These are phyloP conservation scores for Ianthella basta DNA, from an alignment of 37 sponge, comb jelly and placozoan species.

Conservation along the genomic window DNA sequence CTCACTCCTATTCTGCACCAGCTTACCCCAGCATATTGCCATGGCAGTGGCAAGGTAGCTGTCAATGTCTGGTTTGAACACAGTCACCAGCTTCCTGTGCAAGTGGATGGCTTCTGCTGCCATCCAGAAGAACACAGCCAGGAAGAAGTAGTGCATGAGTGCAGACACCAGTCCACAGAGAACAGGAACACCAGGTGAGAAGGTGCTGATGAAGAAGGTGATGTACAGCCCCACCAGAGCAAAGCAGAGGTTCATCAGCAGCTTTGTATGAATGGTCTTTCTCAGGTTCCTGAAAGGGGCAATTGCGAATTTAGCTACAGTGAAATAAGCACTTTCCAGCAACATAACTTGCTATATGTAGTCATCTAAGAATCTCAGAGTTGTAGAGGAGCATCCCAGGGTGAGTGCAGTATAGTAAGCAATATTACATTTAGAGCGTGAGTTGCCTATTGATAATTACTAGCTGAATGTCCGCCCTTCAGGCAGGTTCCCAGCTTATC, in stretches of 20 bases:
- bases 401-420: too few relatives aligned
- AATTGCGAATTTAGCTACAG: too few relatives aligned
- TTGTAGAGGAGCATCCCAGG: too few relatives aligned
- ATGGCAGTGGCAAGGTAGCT: conserved; percentile 26
- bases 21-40: conserved; percentile 38
- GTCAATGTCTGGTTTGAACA: conserved; percentile 20
- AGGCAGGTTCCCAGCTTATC: too few relatives aligned
- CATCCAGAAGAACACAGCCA: conserved; percentile 36
- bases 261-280: not conserved
- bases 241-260: conserved; percentile 41
- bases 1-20: not conserved
- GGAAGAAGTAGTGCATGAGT: conserved; percentile 59
- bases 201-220: conserved; percentile 34
- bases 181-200: conserved; percentile 4
- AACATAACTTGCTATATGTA: too few relatives aligned
- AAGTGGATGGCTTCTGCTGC: conserved; percentile 42
- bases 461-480: too few relatives aligned
- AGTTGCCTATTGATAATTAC: too few relatives aligned
- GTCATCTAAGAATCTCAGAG: too few relatives aligned
- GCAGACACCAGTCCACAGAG: conserved; percentile 29
- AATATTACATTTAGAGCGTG: too few relatives aligned
- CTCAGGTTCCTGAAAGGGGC: conserved; percentile 20
- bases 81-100: conserved; percentile 38
- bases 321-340: too few relatives aligned
- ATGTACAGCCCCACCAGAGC: conserved; percentile 52